Evolutionary conservation across 2,888 invertebrate species (phyloP), one percentile per base, ranked within the genome.

Genomic region (Lamproptera curius): DNA sequence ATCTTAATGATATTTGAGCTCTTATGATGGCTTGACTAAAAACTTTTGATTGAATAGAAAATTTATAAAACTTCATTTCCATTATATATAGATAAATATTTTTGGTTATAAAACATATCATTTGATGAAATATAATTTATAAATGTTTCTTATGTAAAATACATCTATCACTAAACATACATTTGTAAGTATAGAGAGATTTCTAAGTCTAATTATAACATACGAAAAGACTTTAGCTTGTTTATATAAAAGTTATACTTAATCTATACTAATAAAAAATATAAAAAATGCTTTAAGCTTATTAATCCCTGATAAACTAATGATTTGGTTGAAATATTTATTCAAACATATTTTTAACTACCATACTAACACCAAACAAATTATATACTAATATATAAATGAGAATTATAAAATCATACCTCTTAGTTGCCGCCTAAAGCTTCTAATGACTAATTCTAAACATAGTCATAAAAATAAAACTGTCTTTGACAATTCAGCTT

Each of bases 401-500:
- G 63, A 66, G 58, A 63, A 65, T 59, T 59, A 61, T 51, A 49
- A 60, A 57, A 48, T 47, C 37, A 52, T 48, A 62, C 57, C 62
- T 57, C 61, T 69, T 74, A 82, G 82, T 79, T 84, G 83, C 84
- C 83, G 66, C 73, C 53, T 70, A 72, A 74, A 81, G 76, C 72
- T 73, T 73, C 71, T 78, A 78, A 69, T 74, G 73, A 79, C 79
- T 83, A 80, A 66, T 60, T 61, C 64, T 61, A 61, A 59, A 68
- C 67, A 65, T 64, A 66, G 68, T 58, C 67, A 80, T 84, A 83
- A 63, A 85, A 82, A 85, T 84, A 83, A 77, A 72, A 74, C 77
- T 80, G 85, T 81, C 84, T 83, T 70, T 50, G 81, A 84, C 83
- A 83, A 79, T 76, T 66, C 68, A 74, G 68, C 67, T 71, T 76